Conservation (phyloP, 2,888 invertebrate genomes). For the Zele albiditarsus region DNA sequence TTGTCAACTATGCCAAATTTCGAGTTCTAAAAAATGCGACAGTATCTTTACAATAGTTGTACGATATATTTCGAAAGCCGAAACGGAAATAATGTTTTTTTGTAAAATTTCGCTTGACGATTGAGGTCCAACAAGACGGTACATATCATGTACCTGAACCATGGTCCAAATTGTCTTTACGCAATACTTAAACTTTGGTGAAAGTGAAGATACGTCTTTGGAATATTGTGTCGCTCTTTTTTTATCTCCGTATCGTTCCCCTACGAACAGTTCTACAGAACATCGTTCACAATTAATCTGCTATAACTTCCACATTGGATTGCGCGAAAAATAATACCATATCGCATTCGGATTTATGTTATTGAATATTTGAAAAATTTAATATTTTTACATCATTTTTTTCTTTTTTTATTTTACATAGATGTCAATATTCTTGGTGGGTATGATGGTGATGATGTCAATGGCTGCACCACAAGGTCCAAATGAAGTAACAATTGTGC, state of each 20-base stretch:
- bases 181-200: not conserved
- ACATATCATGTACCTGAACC: too few relatives aligned
- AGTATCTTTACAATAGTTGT: not conserved
- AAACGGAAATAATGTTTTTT: too few relatives aligned
- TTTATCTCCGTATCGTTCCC: not conserved
- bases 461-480: constrained; percentile 66
- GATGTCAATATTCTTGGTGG: constrained; percentile 52
- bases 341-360: not conserved
- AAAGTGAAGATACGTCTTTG: not conserved
- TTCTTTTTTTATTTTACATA: constrained; percentile 29
- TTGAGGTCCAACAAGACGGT: too few relatives aligned
- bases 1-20: not conserved
- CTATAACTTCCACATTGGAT: not conserved
- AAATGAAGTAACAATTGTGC: constrained; percentile 66
- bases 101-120: too few relatives aligned
- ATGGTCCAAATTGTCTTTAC: not conserved
- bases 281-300: too few relatives aligned
- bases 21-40: too few relatives aligned
- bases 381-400: not conserved
- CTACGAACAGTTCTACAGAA: too few relatives aligned
- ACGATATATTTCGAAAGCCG: too few relatives aligned
- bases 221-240: not conserved
- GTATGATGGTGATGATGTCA: constrained; percentile 54
- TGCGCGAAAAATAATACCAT: not conserved
- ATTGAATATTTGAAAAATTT: not conserved